Base-by-base conservation (phyloP, 2,113 vertebrate species). In the Rutilus rutilus region DNA sequence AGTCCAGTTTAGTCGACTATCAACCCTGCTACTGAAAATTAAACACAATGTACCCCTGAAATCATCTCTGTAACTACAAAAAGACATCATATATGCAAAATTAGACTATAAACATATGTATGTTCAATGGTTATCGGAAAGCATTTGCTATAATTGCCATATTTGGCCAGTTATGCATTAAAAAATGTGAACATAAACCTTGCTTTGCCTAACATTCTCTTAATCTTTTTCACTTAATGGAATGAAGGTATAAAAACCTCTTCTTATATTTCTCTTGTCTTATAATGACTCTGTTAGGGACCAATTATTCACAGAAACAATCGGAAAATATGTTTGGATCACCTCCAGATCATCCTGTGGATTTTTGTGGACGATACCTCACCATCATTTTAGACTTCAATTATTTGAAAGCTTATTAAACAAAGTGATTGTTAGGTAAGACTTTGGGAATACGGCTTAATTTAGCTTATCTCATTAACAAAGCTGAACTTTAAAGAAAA, bases 401-500 rank as follows among this genome's bases (percentile, higher is more conserved):
- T 73, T 39, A 73, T 36, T 59, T 83, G 42, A 83, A 39, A 73
- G 47, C 23, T 73, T 83, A 57, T 82, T 59, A 83, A 73, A 83
- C 65, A 59, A 83, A 83, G 33, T 59, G 21, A 73, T 39, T 59
- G 30, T 83, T 54, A 73, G 79, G 25, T 69, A 45, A 67, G 42
- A 69, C 62, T 69, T 21, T 82, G 45, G 27, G 47, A 71, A 52
- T 25, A 71, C 1, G 10, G 65, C 65, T 83, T 83, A 59, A 71
- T 83, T 83, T 83, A 73, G 65, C 67, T 83, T 83, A 73, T 83
- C 80, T 82, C 65, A 73, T 83, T 83, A 83, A 57, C 47, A 54
- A 83, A 83, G 50, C 50, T 39, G 19, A 33, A 73, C 12, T 83
- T 73, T 25, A 83, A 57, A 42, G 77, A 36, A 33, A 62, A 39